Base-by-base conservation (phyloP, 2,113 vertebrate genomes). In the Mesocricetus auratus region DNA sequence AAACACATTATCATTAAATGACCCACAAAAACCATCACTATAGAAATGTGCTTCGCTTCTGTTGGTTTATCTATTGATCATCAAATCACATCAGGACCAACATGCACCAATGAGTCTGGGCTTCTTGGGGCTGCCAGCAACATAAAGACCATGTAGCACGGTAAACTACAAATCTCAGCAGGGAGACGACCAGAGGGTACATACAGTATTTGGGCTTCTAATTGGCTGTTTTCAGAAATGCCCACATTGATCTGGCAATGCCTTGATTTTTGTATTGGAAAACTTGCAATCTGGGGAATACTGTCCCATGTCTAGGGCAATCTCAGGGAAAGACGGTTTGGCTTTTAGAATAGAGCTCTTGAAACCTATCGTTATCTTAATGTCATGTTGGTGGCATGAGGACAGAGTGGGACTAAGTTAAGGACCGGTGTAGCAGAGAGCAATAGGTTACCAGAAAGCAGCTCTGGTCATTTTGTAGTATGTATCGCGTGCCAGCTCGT, bases 21-120 rank as follows among this genome's bases (percentile, higher is more conserved):
- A 90, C 36, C 47, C 69, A 58, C 26, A 75, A 73, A 89, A 86
- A 62, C 29, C 22, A 29, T 4, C 89, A 26, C 31, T 45, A 36
- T 64, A 15, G 3, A 60, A 68, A 56, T n/a, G 92, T 78, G 53
- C 17, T 90, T 89, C 90, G 73, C 71, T 78, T 96, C 75, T 87
- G 11, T 90, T 69, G 39, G 88, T 11, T 68, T 92, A 50, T 95
- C 82, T 87, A 22, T 13, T 24, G 17, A 78, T 82, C 66, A 94
- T 19, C 47, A 93, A 90, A 93, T 68, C 73, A 73, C 36, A 91
- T 2, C 26, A 96, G 87, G 42, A 56, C 5, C 19, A 89, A 86
- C 0, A 42, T 39, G 21, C 17, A 22, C 31, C 22, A 82, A 82
- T 7, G 50, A 85, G 60, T 10, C 7, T 73, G 60, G 16, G 10